These are phyloP conservation scores for Lutjanus argentimaculatus DNA, from an alignment of 2,797 vertebrate genomes.

Conservation along the genomic window DNA sequence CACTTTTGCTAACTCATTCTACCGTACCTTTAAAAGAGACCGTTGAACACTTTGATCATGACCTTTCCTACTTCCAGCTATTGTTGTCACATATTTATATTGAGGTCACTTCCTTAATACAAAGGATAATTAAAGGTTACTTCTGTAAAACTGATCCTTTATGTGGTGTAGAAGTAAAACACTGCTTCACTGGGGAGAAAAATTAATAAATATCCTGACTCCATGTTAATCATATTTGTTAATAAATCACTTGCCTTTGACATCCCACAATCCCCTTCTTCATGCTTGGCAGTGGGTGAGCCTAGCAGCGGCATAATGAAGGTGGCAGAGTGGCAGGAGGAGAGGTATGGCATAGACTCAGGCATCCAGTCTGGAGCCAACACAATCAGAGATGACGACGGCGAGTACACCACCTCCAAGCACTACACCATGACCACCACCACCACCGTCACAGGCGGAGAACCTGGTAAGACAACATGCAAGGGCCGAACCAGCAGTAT, in stretches of 20 bases:
- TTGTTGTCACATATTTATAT: conserved; percentile 50
- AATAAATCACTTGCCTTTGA: neutral
- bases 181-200: neutral
- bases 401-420: conserved; percentile 67
- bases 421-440: conserved; percentile 76
- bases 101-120: conserved; percentile 37
- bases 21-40: neutral
- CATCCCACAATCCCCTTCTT: neutral
- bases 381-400: conserved; percentile 79
- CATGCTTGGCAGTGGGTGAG: conserved; percentile 71
- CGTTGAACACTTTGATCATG: conserved; percentile 14
- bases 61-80: conserved; percentile 55
- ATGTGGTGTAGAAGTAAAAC: neutral
- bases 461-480: conserved; percentile 69
- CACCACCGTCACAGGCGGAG: conserved; percentile 63
- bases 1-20: neutral
- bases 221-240: neutral
- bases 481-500: neutral
- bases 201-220: neutral
- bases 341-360: conserved; percentile 77
- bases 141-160: neutral
- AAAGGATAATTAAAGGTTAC: conserved; percentile 14
- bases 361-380: conserved; percentile 86
- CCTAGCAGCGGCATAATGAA: conserved; percentile 64
- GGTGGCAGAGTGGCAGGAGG: conserved; percentile 82